Percentiles rank a stretch among this genome's conserved stretches.
phyloP scores from a whole-genome alignment of 2,888 invertebrate genomes.

The Machimus atricapillus region DNA sequence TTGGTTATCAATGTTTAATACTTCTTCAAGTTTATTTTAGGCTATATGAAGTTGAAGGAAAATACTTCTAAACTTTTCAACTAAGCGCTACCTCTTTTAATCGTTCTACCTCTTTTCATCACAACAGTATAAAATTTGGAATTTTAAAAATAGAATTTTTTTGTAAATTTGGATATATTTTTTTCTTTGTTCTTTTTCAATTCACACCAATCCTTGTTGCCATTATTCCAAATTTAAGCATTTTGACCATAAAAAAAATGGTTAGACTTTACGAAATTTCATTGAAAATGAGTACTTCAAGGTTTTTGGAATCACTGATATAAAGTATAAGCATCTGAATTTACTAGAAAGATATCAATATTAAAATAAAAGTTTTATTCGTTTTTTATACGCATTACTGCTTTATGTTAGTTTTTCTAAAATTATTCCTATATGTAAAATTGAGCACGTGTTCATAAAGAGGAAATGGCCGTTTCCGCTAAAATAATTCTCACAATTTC shows the following conservation, averaged over 20 bases:
- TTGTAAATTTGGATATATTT: too few species aligned
- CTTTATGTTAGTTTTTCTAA: neutral
- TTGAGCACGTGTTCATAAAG: neutral
- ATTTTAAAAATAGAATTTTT: neutral
- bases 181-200: too few species aligned
- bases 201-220: too few species aligned
- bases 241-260: too few species aligned
- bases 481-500: neutral
- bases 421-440: neutral
- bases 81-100: neutral
- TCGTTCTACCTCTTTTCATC: neutral
- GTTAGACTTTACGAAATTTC: too few species aligned
- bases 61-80: neutral
- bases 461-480: neutral
- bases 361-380: neutral
- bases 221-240: too few species aligned
- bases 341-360: neutral
- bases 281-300: too few species aligned
- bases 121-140: neutral
- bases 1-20: neutral
- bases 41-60: too few species aligned
- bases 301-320: too few species aligned
- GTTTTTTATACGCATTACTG: too few species aligned
- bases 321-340: neutral
- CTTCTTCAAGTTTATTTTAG: too few species aligned